These are phyloP conservation scores for Eretmocerus hayati DNA, from an alignment of 2,888 invertebrate species.

Conservation along the genomic window DNA sequence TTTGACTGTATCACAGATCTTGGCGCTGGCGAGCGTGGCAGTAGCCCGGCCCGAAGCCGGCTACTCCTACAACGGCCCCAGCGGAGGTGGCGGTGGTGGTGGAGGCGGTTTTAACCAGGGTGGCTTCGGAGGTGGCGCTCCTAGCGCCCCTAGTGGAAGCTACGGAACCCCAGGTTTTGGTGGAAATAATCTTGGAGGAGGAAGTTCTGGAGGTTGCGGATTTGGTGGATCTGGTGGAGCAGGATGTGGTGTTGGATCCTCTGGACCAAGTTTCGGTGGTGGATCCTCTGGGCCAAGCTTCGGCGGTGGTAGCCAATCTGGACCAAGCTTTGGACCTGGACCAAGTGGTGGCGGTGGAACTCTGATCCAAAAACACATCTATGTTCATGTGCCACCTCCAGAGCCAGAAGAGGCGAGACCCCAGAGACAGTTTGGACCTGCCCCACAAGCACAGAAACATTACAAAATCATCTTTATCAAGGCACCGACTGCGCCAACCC, in stretches of 20 bases:
- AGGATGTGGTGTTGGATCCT: constrained; percentile 21
- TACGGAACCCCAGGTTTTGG: constrained; percentile 33
- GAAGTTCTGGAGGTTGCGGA: constrained; percentile 38
- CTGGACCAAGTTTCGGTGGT: constrained; percentile 24
- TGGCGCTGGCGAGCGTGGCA: constrained; percentile 42
- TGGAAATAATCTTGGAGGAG: constrained; percentile 30
- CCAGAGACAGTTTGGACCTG: constrained; percentile 35
- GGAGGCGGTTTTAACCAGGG: constrained; percentile 29
- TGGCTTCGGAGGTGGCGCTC: constrained; percentile 40
- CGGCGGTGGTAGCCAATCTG: constrained; percentile 23
- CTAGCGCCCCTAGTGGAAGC: constrained; percentile 1
- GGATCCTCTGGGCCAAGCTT: constrained; percentile 26
- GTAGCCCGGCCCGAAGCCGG: constrained; percentile 44
- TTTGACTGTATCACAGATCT: constrained; percentile 40
- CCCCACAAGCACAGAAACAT: constrained; percentile 75
- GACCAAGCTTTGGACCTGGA: constrained; percentile 37
- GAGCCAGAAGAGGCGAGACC: constrained; percentile 65
- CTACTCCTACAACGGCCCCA: constrained; percentile 32
- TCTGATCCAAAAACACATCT: constrained; percentile 78
- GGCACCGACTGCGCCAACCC: constrained; percentile 77
- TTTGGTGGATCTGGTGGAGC: neutral
- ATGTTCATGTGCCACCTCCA: constrained; percentile 85
- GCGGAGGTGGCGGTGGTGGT: constrained; percentile 9
- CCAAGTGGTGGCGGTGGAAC: constrained; percentile 53
- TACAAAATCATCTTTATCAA: constrained; percentile 92